Conservation (phyloP, 2,888 invertebrate genomes). For the Phrixothrix hirtus region DNA sequence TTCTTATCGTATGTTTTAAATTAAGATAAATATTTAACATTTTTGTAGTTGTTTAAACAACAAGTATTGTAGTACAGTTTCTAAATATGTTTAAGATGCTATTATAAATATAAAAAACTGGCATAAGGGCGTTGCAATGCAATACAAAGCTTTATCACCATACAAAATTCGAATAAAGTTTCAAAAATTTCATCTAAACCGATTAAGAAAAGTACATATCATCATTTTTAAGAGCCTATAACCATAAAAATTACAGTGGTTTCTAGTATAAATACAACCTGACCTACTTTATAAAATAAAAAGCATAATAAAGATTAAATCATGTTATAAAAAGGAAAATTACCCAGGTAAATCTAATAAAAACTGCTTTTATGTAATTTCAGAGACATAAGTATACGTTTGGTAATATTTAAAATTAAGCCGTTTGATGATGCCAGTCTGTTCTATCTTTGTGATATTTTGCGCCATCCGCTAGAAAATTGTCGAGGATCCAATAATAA, state of each 20-base stretch:
- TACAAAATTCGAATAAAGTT: no score
- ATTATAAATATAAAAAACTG: no score
- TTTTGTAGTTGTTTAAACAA: no score
- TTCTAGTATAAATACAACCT: not conserved
- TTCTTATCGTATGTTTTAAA: no score
- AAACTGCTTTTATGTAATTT: conserved; percentile 7
- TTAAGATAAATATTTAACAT: no score
- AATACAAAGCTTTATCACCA: no score
- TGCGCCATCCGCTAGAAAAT: conserved; percentile 21
- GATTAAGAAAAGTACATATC: not conserved
- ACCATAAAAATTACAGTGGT: not conserved
- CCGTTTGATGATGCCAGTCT: conserved; percentile 14
- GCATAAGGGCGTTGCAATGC: no score
- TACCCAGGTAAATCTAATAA: conserved; percentile 1
- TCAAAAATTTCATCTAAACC: no score
- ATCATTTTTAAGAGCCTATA: not conserved
- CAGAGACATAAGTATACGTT: conserved; percentile 10
- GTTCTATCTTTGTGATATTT: conserved; percentile 20
- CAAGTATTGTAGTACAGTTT: no score
- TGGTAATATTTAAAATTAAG: conserved; percentile 13
- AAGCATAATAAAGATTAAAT: conserved; percentile 2
- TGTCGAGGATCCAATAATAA: conserved; percentile 35
- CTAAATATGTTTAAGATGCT: no score
- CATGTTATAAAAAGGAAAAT: conserved; percentile 2
- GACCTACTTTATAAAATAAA: not conserved